A percentile compares a stretch with the other conserved stretches of the same genome.
Evolutionary conservation across 2,888 invertebrate species (phyloP).

Genomic region (Poecilobothrus nobilitatus): DNA sequence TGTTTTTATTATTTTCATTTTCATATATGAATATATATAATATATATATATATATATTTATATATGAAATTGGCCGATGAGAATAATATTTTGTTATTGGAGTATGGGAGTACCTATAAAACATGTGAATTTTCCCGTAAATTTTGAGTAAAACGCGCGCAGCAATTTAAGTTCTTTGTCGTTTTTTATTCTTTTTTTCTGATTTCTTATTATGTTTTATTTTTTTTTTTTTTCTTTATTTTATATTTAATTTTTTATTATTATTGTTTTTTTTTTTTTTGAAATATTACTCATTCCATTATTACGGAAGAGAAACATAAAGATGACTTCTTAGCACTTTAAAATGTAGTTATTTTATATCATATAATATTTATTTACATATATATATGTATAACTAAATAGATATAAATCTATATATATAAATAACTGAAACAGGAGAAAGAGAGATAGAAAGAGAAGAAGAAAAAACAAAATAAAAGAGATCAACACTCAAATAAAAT

Average conservation of each 20-base stretch:
- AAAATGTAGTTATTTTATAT: background rate
- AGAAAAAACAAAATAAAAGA: background rate
- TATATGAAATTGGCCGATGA: constrained; percentile 9
- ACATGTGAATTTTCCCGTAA: constrained; percentile 3
- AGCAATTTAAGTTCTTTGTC: background rate
- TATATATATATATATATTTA: background rate
- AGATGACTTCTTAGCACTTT: constrained; percentile 6
- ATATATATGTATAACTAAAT: background rate
- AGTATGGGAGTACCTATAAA: constrained; percentile 7
- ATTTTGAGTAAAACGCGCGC: constrained; percentile 10
- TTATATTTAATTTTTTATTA: background rate
- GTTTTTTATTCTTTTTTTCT: background rate
- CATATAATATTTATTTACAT: background rate
- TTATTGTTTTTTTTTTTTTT: constrained; percentile 4
- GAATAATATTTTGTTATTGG: constrained; percentile 5
- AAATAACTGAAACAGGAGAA: too few species aligned
- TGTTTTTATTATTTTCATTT: background rate
- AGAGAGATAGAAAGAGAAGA: background rate
- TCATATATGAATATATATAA: background rate
- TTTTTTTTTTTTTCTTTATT: background rate
- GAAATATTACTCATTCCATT: constrained; percentile 5
- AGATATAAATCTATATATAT: background rate
- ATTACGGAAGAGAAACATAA: constrained; percentile 6
- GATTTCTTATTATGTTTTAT: background rate
- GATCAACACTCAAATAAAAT: background rate